Evolutionary conservation across 2,113 vertebrate genomes (phyloP).

Genomic region (Pagrus major): DNA sequence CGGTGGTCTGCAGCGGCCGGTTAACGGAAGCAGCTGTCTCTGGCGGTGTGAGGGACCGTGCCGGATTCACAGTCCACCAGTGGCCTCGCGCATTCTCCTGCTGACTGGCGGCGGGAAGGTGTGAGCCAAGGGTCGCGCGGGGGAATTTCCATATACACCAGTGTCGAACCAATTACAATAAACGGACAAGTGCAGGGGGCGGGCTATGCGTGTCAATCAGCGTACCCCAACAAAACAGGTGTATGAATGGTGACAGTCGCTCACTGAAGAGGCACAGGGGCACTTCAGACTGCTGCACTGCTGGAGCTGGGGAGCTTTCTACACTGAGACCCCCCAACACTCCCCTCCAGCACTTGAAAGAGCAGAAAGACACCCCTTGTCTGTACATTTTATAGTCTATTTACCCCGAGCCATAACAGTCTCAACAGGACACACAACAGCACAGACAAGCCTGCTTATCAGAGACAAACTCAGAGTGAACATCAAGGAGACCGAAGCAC

Average conservation of each 20-base stretch:
- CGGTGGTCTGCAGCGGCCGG: not conserved
- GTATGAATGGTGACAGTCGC: conserved; percentile 25
- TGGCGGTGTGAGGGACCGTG: not conserved
- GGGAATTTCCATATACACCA: conserved; percentile 37
- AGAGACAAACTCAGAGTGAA: too few species aligned
- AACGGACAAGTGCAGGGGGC: conserved; percentile 44
- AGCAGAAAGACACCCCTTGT: not conserved
- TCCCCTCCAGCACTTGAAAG: too few species aligned
- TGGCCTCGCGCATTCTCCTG: conserved; percentile 15
- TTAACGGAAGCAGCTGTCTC: not conserved
- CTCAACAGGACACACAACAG: not conserved
- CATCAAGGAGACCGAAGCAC: too few species aligned
- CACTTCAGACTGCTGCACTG: not conserved
- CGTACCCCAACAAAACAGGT: conserved; percentile 48
- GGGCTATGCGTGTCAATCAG: conserved; percentile 38
- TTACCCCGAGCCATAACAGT: not conserved
- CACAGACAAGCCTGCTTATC: too few species aligned
- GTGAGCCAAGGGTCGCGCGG: conserved; percentile 44
- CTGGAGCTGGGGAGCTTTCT: not conserved
- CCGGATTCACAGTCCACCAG: not conserved
- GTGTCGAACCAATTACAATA: conserved; percentile 40
- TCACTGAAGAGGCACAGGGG: not conserved
- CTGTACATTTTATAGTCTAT: too few species aligned
- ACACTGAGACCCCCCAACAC: not conserved
- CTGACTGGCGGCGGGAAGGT: conserved; percentile 22